These are phyloP conservation scores for Mus caroli DNA, from an alignment of 2,797 vertebrate species.

Conservation along the genomic window DNA sequence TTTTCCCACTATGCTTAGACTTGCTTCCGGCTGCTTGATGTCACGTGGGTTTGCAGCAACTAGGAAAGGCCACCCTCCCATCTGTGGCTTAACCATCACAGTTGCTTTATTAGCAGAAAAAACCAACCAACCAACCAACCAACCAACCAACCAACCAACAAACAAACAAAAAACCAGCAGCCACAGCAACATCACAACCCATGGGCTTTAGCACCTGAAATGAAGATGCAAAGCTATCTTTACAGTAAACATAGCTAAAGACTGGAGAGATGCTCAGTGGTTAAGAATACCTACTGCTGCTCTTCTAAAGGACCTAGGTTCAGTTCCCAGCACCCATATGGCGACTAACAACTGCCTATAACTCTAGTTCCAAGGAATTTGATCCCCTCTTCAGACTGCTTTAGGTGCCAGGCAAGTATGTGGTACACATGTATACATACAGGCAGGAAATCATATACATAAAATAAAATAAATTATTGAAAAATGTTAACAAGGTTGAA, in stretches of 20 bases:
- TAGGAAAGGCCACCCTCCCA: background rate
- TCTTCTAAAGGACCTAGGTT: background rate
- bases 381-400: background rate
- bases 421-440: background rate
- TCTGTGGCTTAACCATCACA: background rate
- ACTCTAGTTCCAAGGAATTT: background rate
- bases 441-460: too few species aligned
- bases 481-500: conserved; percentile 48
- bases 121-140: too few species aligned
- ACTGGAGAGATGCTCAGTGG: too few species aligned
- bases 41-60: background rate
- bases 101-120: background rate
- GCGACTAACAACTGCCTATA: background rate
- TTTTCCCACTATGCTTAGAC: background rate
- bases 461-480: background rate
- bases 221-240: background rate
- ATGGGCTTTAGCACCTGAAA: background rate
- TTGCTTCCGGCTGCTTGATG: background rate
- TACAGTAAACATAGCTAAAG: background rate
- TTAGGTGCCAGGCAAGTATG: background rate
- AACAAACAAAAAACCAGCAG: too few species aligned
- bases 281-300: background rate
- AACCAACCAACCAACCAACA: too few species aligned
- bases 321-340: background rate
- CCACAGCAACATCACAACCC: background rate